phyloP scores from a whole-genome alignment of 2,888 invertebrate species.

The Euclidia mi region DNA sequence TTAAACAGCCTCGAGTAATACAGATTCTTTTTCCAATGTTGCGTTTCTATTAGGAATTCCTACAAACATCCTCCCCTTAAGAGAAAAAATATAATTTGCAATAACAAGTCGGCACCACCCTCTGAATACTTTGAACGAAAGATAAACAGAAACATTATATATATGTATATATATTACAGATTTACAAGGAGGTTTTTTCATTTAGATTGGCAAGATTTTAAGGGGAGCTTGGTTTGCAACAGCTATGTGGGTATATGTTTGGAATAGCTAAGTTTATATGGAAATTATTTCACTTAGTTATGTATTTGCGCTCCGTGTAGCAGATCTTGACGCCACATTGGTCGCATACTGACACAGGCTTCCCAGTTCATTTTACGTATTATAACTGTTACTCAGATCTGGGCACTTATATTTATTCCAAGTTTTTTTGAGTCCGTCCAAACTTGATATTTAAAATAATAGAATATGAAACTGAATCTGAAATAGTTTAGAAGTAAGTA shows the following conservation, averaged over 20 bases:
- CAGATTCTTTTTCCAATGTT: slow-evolving; percentile 66
- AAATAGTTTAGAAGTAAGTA: too few relatives aligned
- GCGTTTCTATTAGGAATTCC: slow-evolving; percentile 77
- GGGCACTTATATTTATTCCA: too few relatives aligned
- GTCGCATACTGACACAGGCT: too few relatives aligned
- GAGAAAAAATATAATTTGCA: slow-evolving; percentile 80
- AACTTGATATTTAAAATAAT: too few relatives aligned
- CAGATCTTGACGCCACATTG: too few relatives aligned
- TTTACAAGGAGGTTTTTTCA: slow-evolving; percentile 13
- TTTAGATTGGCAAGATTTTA: slow-evolving; percentile 14
- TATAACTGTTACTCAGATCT: too few relatives aligned
- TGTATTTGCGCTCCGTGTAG: too few relatives aligned
- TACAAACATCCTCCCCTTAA: slow-evolving; percentile 73
- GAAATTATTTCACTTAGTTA: not conserved
- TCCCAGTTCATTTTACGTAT: too few relatives aligned
- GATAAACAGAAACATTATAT: slow-evolving; percentile 29
- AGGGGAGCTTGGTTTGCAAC: not conserved
- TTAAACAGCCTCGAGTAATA: slow-evolving; percentile 37
- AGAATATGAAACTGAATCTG: too few relatives aligned
- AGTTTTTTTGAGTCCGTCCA: too few relatives aligned
- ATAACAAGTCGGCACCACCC: slow-evolving; percentile 71
- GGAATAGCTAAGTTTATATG: too few relatives aligned
- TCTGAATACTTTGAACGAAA: slow-evolving; percentile 40
- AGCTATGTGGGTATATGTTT: too few relatives aligned
- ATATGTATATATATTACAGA: slow-evolving; percentile 16